Conservation (phyloP, 2,797 vertebrate species). For the Lithobates sylvaticus region DNA sequence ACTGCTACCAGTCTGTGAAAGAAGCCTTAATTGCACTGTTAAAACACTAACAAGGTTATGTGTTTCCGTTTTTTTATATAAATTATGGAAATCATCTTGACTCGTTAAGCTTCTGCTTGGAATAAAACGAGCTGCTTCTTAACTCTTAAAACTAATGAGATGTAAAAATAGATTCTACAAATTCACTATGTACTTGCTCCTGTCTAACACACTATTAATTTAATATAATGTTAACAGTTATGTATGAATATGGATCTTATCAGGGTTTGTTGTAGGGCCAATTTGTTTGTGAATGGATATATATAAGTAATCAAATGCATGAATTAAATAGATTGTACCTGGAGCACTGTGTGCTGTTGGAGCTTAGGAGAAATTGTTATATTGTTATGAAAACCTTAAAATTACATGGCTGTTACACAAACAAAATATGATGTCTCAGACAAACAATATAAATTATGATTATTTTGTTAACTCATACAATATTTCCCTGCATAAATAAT, state of each 20-base stretch:
- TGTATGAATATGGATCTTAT: background rate
- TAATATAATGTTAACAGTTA: slow-evolving; percentile 8
- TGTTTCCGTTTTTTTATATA: slow-evolving; percentile 49
- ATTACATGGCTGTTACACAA: no score
- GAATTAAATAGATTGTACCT: background rate
- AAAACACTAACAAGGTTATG: slow-evolving; percentile 63
- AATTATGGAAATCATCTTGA: slow-evolving; percentile 60
- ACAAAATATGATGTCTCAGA: no score
- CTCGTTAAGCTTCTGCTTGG: slow-evolving; percentile 50
- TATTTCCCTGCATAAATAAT: no score
- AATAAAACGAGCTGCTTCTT: slow-evolving; percentile 47
- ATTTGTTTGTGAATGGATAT: no score
- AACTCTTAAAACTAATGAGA: slow-evolving; percentile 53
- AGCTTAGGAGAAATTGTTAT: no score
- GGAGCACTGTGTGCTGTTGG: background rate
- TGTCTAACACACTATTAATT: slow-evolving; percentile 1
- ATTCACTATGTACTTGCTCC: slow-evolving; percentile 16
- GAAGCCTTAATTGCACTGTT: slow-evolving; percentile 60
- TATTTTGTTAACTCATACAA: no score
- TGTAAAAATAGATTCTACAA: slow-evolving; percentile 41
- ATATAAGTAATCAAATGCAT: background rate
- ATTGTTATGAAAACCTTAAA: no score
- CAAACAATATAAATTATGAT: no score
- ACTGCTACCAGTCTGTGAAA: slow-evolving; percentile 54
- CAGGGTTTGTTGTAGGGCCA: background rate